Evolutionary conservation across 2,797 vertebrate genomes (phyloP).

Genomic region (Parauchenoglanis ngamensis): DNA sequence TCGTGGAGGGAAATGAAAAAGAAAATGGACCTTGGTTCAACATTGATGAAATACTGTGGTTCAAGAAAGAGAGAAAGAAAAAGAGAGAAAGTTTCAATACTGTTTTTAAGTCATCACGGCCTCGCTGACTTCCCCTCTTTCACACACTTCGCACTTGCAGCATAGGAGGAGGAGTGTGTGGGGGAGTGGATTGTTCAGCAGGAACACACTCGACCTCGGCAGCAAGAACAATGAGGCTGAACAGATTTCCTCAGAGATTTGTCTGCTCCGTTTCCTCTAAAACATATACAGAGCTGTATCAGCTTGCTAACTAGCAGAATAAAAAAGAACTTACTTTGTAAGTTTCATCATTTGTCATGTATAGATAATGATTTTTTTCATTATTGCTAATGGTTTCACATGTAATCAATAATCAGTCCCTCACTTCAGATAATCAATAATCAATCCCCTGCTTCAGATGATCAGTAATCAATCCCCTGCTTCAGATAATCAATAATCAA

Average conservation of each 20-base stretch:
- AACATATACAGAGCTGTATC: neutral
- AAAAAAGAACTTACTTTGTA: neutral
- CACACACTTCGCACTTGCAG: neutral
- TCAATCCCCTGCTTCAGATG: neutral
- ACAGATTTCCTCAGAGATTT: conserved; percentile 12
- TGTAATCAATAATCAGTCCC: neutral
- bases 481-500: neutral
- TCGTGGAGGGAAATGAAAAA: conserved; percentile 5
- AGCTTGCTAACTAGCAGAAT: neutral
- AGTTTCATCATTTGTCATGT: neutral
- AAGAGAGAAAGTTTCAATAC: conserved; percentile 9
- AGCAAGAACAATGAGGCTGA: conserved; percentile 24
- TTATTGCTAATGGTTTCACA: neutral
- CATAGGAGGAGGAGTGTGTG: conserved; percentile 11
- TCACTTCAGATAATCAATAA: neutral
- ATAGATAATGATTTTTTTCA: neutral
- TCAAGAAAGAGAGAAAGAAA: neutral
- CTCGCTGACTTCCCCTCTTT: neutral
- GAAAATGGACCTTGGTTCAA: conserved; percentile 1
- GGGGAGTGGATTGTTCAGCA: conserved; percentile 16
- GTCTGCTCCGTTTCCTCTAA: conserved; percentile 2
- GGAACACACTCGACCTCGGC: neutral
- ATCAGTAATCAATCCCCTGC: neutral
- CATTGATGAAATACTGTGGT: neutral
- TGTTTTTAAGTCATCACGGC: neutral